phyloP scores from a whole-genome alignment of 2,797 vertebrate species.

The Cynopterus sphinx region DNA sequence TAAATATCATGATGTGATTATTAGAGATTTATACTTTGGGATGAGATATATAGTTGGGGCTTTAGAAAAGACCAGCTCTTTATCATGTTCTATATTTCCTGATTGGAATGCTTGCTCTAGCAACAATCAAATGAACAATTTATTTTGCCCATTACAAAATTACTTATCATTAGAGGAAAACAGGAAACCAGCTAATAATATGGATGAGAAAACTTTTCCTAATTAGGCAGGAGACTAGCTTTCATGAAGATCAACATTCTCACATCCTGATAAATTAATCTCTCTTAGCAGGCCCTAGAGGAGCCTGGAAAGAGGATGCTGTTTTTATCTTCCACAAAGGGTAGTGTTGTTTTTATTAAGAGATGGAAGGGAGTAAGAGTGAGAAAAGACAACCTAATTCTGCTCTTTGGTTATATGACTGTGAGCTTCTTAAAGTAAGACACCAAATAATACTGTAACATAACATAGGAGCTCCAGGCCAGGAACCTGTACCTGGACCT shows the following conservation, averaged over 20 bases:
- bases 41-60: not conserved
- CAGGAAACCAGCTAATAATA: constrained; percentile 38
- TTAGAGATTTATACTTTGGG: not conserved
- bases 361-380: not conserved
- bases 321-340: constrained; percentile 36
- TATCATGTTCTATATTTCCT: not conserved
- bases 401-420: not conserved
- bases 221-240: constrained; percentile 55
- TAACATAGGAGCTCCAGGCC: no score
- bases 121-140: not conserved
- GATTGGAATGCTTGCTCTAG: not conserved
- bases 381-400: not conserved
- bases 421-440: not conserved
- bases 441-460: not conserved
- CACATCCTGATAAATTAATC: constrained; percentile 55
- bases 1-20: not conserved
- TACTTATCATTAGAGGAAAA: constrained; percentile 60
- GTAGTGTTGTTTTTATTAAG: constrained; percentile 7
- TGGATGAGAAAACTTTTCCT: constrained; percentile 25
- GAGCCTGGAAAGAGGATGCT: not conserved
- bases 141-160: constrained; percentile 10
- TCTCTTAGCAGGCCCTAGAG: constrained; percentile 34
- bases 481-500: no score
- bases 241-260: constrained; percentile 63
- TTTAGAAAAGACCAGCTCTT: not conserved